Evolutionary conservation across 1,140 invertebrate species (phyloP).

Genomic region (Conus ventricosus): DNA sequence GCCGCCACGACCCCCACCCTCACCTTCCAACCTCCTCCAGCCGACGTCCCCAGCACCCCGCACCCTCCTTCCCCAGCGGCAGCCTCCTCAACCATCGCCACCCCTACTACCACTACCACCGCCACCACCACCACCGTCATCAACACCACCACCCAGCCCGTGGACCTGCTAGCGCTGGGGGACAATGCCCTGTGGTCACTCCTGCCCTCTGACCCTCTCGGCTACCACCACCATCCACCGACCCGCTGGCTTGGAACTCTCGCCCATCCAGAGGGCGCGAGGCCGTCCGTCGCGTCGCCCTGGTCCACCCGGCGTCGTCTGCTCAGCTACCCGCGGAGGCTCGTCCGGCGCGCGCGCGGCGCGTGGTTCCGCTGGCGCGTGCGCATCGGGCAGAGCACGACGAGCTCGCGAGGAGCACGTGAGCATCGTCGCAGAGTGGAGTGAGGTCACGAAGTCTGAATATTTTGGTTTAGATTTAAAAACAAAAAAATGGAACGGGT

Average conservation of each 20-base stretch:
- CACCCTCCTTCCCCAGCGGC: background rate
- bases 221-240: background rate
- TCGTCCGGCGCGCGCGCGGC: background rate
- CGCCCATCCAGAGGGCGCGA: background rate
- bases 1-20: background rate
- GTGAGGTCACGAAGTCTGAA: too few relatives aligned
- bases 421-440: too few relatives aligned
- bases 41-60: background rate
- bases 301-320: background rate
- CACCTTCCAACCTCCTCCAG: background rate
- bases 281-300: background rate
- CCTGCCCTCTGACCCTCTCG: background rate
- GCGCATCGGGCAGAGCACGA: background rate
- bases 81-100: background rate
- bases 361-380: slow-evolving; percentile 4
- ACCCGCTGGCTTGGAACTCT: background rate
- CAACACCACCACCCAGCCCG: slow-evolving; percentile 14
- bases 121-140: background rate
- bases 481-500: too few relatives aligned
- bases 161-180: slow-evolving; percentile 16
- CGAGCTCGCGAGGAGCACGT: background rate
- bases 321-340: slow-evolving; percentile 11
- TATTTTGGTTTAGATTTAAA: too few relatives aligned
- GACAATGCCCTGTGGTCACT: slow-evolving; percentile 24
- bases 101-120: background rate